Evolutionary conservation across 2,113 vertebrate genomes (phyloP), one percentile per base, ranked within the genome.

Genomic region (Gambusia affinis): DNA sequence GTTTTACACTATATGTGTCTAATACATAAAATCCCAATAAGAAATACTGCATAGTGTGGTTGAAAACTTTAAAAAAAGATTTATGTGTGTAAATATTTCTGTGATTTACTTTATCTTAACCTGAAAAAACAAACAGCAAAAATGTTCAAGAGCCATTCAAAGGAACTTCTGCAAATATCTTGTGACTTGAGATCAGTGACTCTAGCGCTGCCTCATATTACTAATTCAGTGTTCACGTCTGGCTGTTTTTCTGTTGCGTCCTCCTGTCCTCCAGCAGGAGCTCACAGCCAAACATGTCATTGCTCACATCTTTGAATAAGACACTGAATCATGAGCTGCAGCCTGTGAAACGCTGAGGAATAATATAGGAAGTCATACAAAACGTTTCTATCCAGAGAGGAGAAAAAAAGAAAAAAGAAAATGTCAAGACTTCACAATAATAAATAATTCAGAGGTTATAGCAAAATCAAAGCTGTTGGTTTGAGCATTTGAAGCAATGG

Each of bases 251-350:
- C 70, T 7, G 60, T 15, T 0, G 67, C 51, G 0, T 81, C 66
- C 66, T 76, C 64, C 78, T 75, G 71, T 80, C 74, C 69, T 82
- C 60, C 82, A 76, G 77, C 81, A 73, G 79, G 72, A 73, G 69
- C 75, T 74, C 63, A 70, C 29, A 76, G 70, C 72, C 39, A 39
- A 62, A 70, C 64, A 62, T 71, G 70, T 77, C 75, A 87, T 71
- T 29, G 28, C 72, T 70, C 81, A 65, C 17, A 76, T 44, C n/a
- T 77, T 35, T 75, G 64, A 82, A 83, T 85, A 72, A 85, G 80
- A 78, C 47, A 66, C 64, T 87, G 78, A 89, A 75, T 87, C 78
- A 81, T 28, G 61, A 29, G 31, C n/a, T 66, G 33, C 75, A 60
- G 62, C 57, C 71, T 82, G 73, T 68, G 63, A 73, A 73, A 65